Evolutionary conservation across 2,888 invertebrate species (phyloP).

Genomic region (Ptychoptera albimana): DNA sequence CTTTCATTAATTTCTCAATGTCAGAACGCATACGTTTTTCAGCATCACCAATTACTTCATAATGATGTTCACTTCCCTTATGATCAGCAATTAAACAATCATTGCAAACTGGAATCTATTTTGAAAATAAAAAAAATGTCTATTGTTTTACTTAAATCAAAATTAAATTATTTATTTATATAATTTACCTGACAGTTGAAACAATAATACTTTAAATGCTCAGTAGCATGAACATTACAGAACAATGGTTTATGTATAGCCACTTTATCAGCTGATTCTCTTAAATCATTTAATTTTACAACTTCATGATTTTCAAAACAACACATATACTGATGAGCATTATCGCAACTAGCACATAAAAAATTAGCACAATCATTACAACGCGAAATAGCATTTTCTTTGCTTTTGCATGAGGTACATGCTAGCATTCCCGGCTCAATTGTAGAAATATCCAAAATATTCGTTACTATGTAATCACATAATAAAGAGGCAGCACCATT

Average conservation of each 20-base stretch:
- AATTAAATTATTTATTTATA: no score
- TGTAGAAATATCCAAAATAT: slow-evolving; percentile 67
- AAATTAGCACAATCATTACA: slow-evolving; percentile 92
- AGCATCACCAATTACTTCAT: slow-evolving; percentile 65
- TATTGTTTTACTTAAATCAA: neutral
- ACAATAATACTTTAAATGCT: slow-evolving; percentile 78
- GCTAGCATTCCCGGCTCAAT: slow-evolving; percentile 51
- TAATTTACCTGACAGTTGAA: slow-evolving; percentile 59
- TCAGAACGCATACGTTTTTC: slow-evolving; percentile 66
- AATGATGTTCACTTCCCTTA: slow-evolving; percentile 66
- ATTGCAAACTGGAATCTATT: slow-evolving; percentile 57
- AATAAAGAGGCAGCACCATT: slow-evolving; percentile 67
- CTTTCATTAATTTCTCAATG: slow-evolving; percentile 53
- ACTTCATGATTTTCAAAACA: slow-evolving; percentile 93
- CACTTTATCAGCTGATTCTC: slow-evolving; percentile 54
- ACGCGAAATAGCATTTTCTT: slow-evolving; percentile 83
- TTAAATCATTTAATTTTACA: slow-evolving; percentile 73
- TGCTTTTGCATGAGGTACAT: slow-evolving; percentile 91
- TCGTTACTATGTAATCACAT: slow-evolving; percentile 73
- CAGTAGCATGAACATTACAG: slow-evolving; percentile 65
- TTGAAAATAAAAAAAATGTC: neutral
- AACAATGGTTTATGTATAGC: slow-evolving; percentile 81
- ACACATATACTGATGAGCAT: slow-evolving; percentile 91
- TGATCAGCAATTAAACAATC: slow-evolving; percentile 76
- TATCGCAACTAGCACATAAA: slow-evolving; percentile 84